phyloP scores from a whole-genome alignment of 37 sponge, comb jelly and placozoan genomes.

The Petrosia ficiformis region DNA sequence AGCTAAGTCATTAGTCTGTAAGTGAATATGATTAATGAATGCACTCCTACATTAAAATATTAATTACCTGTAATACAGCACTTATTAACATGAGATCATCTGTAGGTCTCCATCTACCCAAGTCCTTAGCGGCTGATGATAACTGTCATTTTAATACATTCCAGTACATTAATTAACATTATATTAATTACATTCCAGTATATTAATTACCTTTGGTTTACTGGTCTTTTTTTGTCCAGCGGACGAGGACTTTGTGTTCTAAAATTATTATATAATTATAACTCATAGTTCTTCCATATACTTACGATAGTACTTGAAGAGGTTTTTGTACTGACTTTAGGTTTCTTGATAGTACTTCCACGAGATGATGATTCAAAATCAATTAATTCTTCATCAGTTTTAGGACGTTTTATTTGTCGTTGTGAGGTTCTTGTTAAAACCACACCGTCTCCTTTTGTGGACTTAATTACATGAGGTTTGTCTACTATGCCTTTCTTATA shows the following conservation, averaged over 20 bases:
- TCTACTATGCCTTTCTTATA: neutral
- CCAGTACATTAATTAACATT: neutral
- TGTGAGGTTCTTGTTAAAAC: slow-evolving; percentile 38
- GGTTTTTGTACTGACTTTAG: neutral
- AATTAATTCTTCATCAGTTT: slow-evolving; percentile 63
- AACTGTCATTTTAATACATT: slow-evolving; percentile 1
- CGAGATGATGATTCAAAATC: slow-evolving; percentile 16
- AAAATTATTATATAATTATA: neutral
- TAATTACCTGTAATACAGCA: slow-evolving; percentile 84
- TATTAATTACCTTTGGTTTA: neutral
- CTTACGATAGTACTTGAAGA: too few relatives aligned
- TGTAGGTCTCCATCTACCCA: slow-evolving; percentile 86
- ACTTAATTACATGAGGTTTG: neutral
- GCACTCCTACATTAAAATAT: neutral
- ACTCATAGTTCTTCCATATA: too few relatives aligned
- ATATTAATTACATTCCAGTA: neutral
- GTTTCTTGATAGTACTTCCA: neutral
- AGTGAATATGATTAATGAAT: neutral
- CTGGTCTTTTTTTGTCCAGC: neutral
- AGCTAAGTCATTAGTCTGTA: slow-evolving; percentile 75
- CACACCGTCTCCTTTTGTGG: neutral
- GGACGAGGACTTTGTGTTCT: neutral
- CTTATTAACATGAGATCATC: slow-evolving; percentile 90
- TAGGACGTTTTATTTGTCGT: slow-evolving; percentile 48
- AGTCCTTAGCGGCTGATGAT: slow-evolving; percentile 44